Evolutionary conservation across 1,140 invertebrate species (phyloP).

Genomic region (Epicauta chinensis): DNA sequence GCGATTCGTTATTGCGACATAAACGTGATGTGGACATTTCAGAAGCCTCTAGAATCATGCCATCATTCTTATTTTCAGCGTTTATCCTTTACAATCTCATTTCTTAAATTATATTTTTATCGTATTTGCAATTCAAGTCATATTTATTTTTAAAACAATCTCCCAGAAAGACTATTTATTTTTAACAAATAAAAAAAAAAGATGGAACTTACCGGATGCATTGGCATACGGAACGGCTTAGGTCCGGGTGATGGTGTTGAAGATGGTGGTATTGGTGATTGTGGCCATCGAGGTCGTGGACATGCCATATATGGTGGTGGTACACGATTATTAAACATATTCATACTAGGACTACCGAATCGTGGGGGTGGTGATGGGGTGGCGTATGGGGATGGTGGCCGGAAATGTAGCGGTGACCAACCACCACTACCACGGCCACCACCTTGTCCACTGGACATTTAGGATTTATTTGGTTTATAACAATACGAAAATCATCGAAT

Average conservation of each 20-base stretch:
- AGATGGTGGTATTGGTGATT: constrained; percentile 45
- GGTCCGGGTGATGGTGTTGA: constrained; percentile 43
- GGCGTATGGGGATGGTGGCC: constrained; percentile 57
- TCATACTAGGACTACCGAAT: constrained; percentile 41
- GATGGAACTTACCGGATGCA: constrained; percentile 42
- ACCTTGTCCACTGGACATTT: constrained; percentile 37
- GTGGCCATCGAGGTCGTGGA: constrained; percentile 58
- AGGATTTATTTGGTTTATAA: neutral
- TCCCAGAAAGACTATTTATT: no score
- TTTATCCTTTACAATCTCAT: neutral
- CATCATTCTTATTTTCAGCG: no score
- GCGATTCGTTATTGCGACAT: no score
- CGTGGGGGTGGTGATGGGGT: constrained; percentile 57
- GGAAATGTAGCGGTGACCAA: constrained; percentile 47
- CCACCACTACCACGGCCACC: constrained; percentile 40
- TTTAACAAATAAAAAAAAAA: neutral
- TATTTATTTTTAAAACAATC: no score
- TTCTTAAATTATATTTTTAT: neutral
- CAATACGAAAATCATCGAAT: neutral
- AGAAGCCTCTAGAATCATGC: no score
- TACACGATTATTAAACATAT: constrained; percentile 43
- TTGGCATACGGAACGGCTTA: constrained; percentile 39
- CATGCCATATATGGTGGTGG: constrained; percentile 45
- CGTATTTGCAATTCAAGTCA: neutral
- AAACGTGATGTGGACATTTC: neutral